Percentiles rank a stretch among this genome's conserved stretches.
Conservation (phyloP, 35 echinoderm and acorn worm species). For the Apostichopus californicus region DNA sequence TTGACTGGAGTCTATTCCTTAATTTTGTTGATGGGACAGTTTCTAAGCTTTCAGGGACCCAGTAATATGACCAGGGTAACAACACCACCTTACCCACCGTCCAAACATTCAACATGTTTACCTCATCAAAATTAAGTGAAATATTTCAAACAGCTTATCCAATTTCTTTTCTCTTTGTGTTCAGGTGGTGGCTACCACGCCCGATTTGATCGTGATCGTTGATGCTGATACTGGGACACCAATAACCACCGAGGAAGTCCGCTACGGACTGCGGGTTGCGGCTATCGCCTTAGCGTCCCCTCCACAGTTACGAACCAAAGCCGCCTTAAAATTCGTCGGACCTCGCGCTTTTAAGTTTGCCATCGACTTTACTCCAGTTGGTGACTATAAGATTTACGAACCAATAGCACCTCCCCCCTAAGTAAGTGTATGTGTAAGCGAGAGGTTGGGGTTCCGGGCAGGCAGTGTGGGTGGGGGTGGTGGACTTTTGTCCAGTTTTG, state of each 20-base stretch:
- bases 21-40: too few species aligned
- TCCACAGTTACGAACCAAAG: conserved; percentile 58
- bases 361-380: conserved; percentile 77
- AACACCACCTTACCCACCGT: too few species aligned
- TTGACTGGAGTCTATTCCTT: too few species aligned
- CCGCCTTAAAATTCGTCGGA: conserved; percentile 67
- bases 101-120: too few species aligned
- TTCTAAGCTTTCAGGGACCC: too few species aligned
- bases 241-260: conserved; percentile 71
- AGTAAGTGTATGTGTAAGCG: background rate
- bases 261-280: conserved; percentile 83
- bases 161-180: background rate
- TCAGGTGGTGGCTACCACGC: conserved; percentile 66
- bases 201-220: conserved; percentile 78
- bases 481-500: too few species aligned
- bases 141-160: background rate
- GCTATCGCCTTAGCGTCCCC: conserved; percentile 67
- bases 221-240: conserved; percentile 76
- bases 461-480: too few species aligned
- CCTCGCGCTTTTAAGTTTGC: conserved; percentile 83
- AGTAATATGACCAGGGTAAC: too few species aligned
- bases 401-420: conserved; percentile 57
- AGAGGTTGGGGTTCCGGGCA: too few species aligned
- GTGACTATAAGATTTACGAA: conserved; percentile 45
- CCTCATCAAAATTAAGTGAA: background rate